Evolutionary conservation across 2,113 vertebrate species (phyloP).

Genomic region (Notarius quadriscutis): DNA sequence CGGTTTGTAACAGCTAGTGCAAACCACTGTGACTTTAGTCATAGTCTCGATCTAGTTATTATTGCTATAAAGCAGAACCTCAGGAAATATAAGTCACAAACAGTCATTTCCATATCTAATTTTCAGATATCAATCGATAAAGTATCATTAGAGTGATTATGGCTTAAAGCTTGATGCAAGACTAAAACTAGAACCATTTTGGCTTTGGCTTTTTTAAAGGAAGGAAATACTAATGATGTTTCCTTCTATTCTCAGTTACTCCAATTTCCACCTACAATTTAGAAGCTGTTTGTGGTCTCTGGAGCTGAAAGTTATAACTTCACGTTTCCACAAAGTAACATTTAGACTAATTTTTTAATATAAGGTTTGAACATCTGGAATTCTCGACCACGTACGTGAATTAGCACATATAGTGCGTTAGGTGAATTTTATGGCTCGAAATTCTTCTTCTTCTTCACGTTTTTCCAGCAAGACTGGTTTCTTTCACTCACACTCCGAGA

Average conservation of each 20-base stretch:
- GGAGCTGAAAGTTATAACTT: slow-evolving; percentile 37
- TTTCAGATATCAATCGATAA: slow-evolving; percentile 17
- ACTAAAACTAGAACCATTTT: slow-evolving; percentile 4
- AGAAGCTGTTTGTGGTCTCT: slow-evolving; percentile 44
- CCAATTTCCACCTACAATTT: slow-evolving; percentile 31
- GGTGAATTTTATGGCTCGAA: slow-evolving; percentile 55
- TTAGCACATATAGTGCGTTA: slow-evolving; percentile 45
- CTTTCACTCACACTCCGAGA: slow-evolving; percentile 8
- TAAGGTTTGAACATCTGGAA: slow-evolving; percentile 51
- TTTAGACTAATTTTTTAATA: slow-evolving; percentile 42
- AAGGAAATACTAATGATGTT: slow-evolving; percentile 39
- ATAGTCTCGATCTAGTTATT: too few relatives aligned
- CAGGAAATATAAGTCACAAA: slow-evolving; percentile 12
- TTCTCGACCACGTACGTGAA: slow-evolving; percentile 38
- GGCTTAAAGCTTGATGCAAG: slow-evolving; percentile 15
- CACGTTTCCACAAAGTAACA: slow-evolving; percentile 43
- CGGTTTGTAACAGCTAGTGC: too few relatives aligned
- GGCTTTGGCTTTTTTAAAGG: slow-evolving; percentile 32
- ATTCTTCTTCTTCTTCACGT: slow-evolving; percentile 9
- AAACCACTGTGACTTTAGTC: too few relatives aligned
- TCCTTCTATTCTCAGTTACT: slow-evolving; percentile 48
- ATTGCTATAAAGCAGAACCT: slow-evolving; percentile 12
- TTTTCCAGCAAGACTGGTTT: slow-evolving; percentile 36
- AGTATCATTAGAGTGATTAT: slow-evolving; percentile 10
- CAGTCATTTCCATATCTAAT: neutral